phyloP scores from a whole-genome alignment of 2,888 invertebrate species.

The Volucella inflata region DNA sequence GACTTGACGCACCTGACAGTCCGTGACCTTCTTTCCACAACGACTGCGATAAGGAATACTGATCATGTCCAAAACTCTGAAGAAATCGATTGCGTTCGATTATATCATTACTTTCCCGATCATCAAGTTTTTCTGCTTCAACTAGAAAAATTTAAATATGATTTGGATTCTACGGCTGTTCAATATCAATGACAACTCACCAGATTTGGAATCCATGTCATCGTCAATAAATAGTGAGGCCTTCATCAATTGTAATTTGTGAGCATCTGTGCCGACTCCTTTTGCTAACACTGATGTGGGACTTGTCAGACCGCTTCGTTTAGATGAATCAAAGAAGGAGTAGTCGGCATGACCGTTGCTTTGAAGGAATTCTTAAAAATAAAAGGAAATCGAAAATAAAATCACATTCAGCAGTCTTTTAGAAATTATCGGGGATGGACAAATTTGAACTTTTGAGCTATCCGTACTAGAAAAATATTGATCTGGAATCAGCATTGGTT shows the following conservation, averaged over 20 bases:
- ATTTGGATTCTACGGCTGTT: neutral
- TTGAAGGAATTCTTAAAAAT: constrained; percentile 80
- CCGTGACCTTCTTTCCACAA: constrained; percentile 79
- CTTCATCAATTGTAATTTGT: constrained; percentile 92
- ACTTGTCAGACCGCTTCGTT: constrained; percentile 82
- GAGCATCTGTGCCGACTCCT: constrained; percentile 87
- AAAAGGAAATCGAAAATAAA: neutral
- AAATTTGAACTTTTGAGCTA: too few species aligned
- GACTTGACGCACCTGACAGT: constrained; percentile 79
- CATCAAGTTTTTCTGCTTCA: constrained; percentile 67
- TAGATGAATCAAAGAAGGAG: constrained; percentile 78
- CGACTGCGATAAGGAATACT: constrained; percentile 76
- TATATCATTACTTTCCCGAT: constrained; percentile 67
- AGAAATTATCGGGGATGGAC: too few species aligned
- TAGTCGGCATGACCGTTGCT: constrained; percentile 78
- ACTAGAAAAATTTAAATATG: constrained; percentile 56
- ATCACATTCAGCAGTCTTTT: too few species aligned
- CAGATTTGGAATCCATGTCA: constrained; percentile 80
- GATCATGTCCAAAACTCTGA: constrained; percentile 67
- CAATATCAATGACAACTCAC: constrained; percentile 60
- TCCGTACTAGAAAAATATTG: too few species aligned
- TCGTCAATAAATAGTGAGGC: constrained; percentile 87
- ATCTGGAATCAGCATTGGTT: too few species aligned
- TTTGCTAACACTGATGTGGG: constrained; percentile 87
- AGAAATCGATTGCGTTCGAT: constrained; percentile 64